Conservation (phyloP, 2,888 invertebrate genomes). For the Chironomus riparius region DNA sequence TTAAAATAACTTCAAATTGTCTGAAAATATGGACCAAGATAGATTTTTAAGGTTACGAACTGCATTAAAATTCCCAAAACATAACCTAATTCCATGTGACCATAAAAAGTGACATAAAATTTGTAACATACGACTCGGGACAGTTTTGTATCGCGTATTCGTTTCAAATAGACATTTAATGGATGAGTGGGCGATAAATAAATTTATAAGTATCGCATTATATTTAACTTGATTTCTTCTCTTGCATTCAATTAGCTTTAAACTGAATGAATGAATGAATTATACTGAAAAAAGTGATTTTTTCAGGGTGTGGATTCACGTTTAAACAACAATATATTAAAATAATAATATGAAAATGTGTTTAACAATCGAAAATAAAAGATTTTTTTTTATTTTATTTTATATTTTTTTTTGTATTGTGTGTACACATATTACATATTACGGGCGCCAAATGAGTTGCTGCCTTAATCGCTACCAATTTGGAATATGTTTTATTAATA, state of each 20-base stretch:
- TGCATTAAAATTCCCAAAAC: too few relatives aligned
- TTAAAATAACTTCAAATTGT: too few relatives aligned
- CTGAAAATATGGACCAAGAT: too few relatives aligned
- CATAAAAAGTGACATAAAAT: not conserved
- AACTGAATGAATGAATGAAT: not conserved
- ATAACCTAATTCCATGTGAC: too few relatives aligned
- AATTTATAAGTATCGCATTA: not conserved
- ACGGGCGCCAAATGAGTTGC: conserved; percentile 6
- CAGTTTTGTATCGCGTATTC: not conserved
- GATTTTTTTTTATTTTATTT: not conserved
- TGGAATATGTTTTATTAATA: not conserved
- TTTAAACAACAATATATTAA: not conserved
- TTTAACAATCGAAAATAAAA: conserved; percentile 4
- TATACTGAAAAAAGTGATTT: not conserved
- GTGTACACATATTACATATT: not conserved
- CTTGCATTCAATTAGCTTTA: conserved; percentile 4
- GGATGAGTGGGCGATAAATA: conserved; percentile 24
- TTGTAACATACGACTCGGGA: not conserved
- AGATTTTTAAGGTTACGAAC: too few relatives aligned
- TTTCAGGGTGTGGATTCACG: conserved; percentile 21
- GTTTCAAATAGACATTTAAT: conserved; percentile 20
- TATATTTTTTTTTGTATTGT: too few relatives aligned
- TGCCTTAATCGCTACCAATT: not conserved
- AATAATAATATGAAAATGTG: not conserved
- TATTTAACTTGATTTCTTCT: conserved; percentile 1